Evolutionary conservation across 2,113 vertebrate species (phyloP), one percentile per base, ranked within the genome.

Genomic region (Mirza zaza): DNA sequence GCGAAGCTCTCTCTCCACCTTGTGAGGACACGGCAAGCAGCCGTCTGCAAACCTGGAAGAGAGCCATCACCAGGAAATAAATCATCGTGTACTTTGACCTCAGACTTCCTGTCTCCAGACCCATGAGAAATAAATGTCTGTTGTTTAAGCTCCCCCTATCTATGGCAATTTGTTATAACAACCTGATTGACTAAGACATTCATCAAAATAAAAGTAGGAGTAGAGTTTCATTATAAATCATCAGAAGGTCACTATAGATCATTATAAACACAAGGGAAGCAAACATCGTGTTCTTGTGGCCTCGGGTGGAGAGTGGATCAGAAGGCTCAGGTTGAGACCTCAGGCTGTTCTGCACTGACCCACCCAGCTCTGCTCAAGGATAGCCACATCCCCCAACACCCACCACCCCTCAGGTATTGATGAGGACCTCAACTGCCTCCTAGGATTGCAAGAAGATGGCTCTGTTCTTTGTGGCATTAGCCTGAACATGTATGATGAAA

Each of bases 351-450:
- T 8, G 10, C 0, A 39, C 20, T 0, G 25, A 73, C n/a, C 11
- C 3, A 5, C 32, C n/a, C 2, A 15, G 42, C 20, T 9, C 48
- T 65, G 42, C 29, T 32, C 45, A 67, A 68, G 57, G 17, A 34
- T 13, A 48, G 9, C 36, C 36, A 10, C 36, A 6, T 8, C 5
- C 32, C 20, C 8, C 2, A 2, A 4, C 15, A 1, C 32, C 21
- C 23, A 5, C 17, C 10, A 42, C 36, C 27, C 45, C 23, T 21
- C 4, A 4, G 50, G 34, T 29, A 17, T 29, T 42, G 84, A 50
- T 36, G 10, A n/a, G 6, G 27, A 63, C 36, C 10, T 27, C 29
- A 27, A 14, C 3, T 9, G 2, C 23, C 52, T 71, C 89, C 55
- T 7, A 8, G 45, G 87, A 8, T 25, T 39, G 20, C 50, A 83